A percentile compares a stretch with the other conserved stretches of the same genome.
phyloP scores from a whole-genome alignment of 2,888 invertebrate genomes.

The Marasmarcha lunaedactyla region DNA sequence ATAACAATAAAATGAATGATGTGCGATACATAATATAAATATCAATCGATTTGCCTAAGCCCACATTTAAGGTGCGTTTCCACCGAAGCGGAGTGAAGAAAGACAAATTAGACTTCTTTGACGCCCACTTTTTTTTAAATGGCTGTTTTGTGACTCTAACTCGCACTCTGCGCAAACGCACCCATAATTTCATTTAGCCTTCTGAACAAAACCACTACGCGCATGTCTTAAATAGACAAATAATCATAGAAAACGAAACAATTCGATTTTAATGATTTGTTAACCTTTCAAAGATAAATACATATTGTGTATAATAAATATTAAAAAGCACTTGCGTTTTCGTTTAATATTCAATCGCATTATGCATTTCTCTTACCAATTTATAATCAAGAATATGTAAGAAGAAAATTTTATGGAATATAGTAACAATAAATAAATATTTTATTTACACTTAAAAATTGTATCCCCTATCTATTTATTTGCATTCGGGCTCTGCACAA shows the following conservation, averaged over 20 bases:
- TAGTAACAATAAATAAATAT: conserved; percentile 68
- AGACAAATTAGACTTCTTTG: too few species aligned
- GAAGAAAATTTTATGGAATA: conserved; percentile 46
- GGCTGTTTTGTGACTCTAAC: too few species aligned
- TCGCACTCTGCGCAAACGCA: too few species aligned
- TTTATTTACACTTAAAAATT: conserved; percentile 65
- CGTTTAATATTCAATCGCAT: conserved; percentile 43
- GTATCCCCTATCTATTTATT: conserved; percentile 60
- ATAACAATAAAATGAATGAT: conserved; percentile 68
- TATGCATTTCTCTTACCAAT: conserved; percentile 58
- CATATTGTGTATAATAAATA: conserved; percentile 20
- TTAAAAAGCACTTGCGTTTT: conserved; percentile 59
- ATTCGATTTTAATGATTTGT: too few species aligned
- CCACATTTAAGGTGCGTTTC: conserved; percentile 20
- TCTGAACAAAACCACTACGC: too few species aligned
- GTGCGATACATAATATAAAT: conserved; percentile 63
- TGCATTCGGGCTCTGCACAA: conserved; percentile 29
- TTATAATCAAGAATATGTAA: conserved; percentile 48
- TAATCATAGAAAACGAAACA: too few species aligned
- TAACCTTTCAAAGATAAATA: too few species aligned
- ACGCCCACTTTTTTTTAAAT: too few species aligned
- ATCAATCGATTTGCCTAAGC: conserved; percentile 56
- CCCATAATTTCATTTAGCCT: conserved; percentile 4
- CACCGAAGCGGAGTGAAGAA: too few species aligned
- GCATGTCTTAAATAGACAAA: too few species aligned